Conservation (phyloP, 1,140 invertebrate genomes). For the Tenebrio molitor region DNA sequence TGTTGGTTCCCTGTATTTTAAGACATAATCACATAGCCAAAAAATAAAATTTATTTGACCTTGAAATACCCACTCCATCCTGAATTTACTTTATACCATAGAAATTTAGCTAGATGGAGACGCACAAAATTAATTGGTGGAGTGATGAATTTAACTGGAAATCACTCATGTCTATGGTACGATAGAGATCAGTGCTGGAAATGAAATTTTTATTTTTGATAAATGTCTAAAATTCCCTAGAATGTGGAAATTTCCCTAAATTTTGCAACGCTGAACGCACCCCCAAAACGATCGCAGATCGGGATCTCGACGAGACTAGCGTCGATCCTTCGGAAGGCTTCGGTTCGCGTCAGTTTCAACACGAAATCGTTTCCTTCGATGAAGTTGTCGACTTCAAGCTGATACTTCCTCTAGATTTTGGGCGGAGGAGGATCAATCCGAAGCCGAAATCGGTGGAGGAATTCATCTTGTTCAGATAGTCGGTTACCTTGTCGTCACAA, state of each 20-base stretch:
- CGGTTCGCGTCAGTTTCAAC: slow-evolving; percentile 64
- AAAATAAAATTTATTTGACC: no score
- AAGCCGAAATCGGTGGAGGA: slow-evolving; percentile 37
- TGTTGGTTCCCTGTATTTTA: no score
- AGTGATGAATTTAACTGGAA: no score
- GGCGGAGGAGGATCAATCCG: slow-evolving; percentile 69
- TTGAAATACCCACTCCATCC: no score
- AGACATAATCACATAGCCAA: no score
- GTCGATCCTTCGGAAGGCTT: slow-evolving; percentile 65
- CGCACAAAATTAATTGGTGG: no score
- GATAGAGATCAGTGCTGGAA: no score
- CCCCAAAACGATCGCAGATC: slow-evolving; percentile 69
- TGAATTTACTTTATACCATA: no score
- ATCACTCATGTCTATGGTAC: no score
- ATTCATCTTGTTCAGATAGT: slow-evolving; percentile 47
- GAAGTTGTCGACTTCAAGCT: slow-evolving; percentile 71
- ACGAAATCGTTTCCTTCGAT: slow-evolving; percentile 68
- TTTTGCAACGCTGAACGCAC: slow-evolving; percentile 60
- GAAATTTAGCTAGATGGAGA: no score
- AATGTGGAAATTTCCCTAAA: no score
- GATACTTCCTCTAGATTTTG: slow-evolving; percentile 81
- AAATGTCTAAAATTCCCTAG: slow-evolving; percentile 61
- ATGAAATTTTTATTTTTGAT: slow-evolving; percentile 64
- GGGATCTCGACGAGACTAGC: slow-evolving; percentile 64
- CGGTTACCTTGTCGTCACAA: no score